Evolutionary conservation across 2,888 invertebrate species (phyloP), one percentile per base, ranked within the genome.

Genomic region (Graphium colonna): DNA sequence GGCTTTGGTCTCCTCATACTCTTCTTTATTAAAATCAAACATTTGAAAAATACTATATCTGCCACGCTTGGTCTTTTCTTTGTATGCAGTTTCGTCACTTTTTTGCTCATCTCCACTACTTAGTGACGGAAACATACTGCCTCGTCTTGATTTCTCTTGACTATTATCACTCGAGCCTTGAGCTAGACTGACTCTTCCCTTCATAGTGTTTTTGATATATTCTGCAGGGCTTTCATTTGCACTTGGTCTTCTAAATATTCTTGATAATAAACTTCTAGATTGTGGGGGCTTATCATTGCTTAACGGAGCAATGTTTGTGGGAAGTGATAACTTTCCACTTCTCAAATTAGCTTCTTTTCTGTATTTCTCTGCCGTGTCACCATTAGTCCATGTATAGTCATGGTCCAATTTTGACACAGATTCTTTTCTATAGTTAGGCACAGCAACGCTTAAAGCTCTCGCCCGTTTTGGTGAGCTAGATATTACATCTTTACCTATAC

Each of bases 381-480:
- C 92, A 56, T 93, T 94, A 3, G 93, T 93, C 94, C 94, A 94
- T 0, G 94, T 94, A 67, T 90, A 87, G 51, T 93, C 92, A 60
- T 89, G 80, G 52, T 83, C 74, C 12, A 83, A 77, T 52, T 85
- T 84, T 1, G 82, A 65, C 8, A 83, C 79, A 1, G 75, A 79
- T 53, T 86, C 84, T 59, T 84, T 87, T 65, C 72, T 76, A 51
- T 89, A 82, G 63, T 86, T 86, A 10, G 88, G 88, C 2, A 88
- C 87, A 39, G 84, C 87, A n/a, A 89, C 92, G 81, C 95, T 92
- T 68, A 93, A 75, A 36, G 94, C 92, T 78, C 95, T 79, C 57
- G 91, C 75, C 68, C 94, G 79, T 60, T 81, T 78, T 21, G 90
- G 80, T 40, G 82, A 66, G 63, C 80, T 70, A 50, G 71, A 62